Percentiles rank a stretch among this genome's conserved stretches.
Evolutionary conservation across 2,113 vertebrate genomes (phyloP).

Genomic region (Hemibagrus wyckioides): DNA sequence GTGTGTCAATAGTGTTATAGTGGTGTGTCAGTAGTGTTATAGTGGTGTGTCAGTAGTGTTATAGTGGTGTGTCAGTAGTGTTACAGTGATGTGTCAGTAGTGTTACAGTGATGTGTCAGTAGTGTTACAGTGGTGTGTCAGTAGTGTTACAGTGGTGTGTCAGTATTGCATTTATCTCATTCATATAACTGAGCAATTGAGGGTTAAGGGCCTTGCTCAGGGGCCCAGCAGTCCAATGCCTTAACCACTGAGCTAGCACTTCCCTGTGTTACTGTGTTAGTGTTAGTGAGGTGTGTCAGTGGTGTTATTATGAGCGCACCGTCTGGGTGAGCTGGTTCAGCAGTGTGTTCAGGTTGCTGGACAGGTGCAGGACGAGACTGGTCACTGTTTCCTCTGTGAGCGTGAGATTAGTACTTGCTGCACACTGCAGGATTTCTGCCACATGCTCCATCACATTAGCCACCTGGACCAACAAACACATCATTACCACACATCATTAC

Average conservation of each 20-base stretch:
- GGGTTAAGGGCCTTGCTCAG: too few species aligned
- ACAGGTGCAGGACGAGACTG: conserved; percentile 62
- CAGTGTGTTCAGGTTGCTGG: conserved; percentile 60
- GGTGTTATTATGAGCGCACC: conserved; percentile 54
- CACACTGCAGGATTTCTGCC: conserved; percentile 66
- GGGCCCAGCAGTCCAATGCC: too few species aligned
- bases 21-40: not conserved
- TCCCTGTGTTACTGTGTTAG: not conserved
- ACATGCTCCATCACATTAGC: conserved; percentile 47
- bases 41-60: not conserved
- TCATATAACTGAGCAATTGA: too few species aligned
- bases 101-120: not conserved
- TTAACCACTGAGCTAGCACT: too few species aligned
- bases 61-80: not conserved
- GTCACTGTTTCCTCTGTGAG: conserved; percentile 60
- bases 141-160: too few species aligned
- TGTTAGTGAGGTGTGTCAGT: not conserved
- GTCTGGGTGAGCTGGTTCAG: conserved; percentile 59
- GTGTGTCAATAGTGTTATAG: not conserved
- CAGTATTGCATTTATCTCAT: too few species aligned
- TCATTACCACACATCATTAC: not conserved
- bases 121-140: not conserved
- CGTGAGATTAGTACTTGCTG: conserved; percentile 59
- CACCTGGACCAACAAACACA: conserved; percentile 20
- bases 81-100: not conserved